A percentile compares a stretch with the other conserved stretches of the same genome.
phyloP scores from a whole-genome alignment of 2,888 invertebrate genomes.

The Orgyia antiqua region DNA sequence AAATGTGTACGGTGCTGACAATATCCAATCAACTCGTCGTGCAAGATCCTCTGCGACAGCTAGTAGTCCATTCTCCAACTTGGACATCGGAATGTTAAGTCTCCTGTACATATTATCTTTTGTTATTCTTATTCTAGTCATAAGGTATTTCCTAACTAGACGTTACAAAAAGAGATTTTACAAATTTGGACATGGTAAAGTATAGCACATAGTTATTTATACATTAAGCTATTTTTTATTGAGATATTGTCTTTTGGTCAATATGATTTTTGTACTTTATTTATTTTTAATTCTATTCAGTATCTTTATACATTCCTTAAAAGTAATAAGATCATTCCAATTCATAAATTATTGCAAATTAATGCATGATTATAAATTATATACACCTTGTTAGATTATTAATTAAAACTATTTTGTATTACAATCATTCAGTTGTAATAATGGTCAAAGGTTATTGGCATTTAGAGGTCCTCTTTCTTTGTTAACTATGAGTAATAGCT shows the following conservation, averaged over 20 bases:
- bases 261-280: too few relatives aligned
- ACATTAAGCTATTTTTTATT: conserved; percentile 1
- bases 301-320: too few relatives aligned
- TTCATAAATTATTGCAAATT: too few relatives aligned
- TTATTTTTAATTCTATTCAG: too few relatives aligned
- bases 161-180: conserved; percentile 86
- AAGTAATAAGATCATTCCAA: too few relatives aligned
- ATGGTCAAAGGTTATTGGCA: too few relatives aligned
- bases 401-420: too few relatives aligned
- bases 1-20: conserved; percentile 57
- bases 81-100: conserved; percentile 87
- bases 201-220: conserved; percentile 59
- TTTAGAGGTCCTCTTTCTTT: too few relatives aligned
- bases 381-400: too few relatives aligned
- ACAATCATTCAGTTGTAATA: too few relatives aligned
- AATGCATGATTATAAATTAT: too few relatives aligned
- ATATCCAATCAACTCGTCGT: conserved; percentile 39
- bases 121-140: conserved; percentile 84
- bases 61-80: conserved; percentile 78
- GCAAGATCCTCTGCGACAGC: conserved; percentile 35
- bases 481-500: too few relatives aligned
- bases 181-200: conserved; percentile 84
- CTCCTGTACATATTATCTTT: conserved; percentile 86
- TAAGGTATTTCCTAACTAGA: conserved; percentile 85
- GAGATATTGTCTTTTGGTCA: conserved; percentile 4